Evolutionary conservation across 2,113 vertebrate genomes (phyloP).

Genomic region (Taxidea taxus): DNA sequence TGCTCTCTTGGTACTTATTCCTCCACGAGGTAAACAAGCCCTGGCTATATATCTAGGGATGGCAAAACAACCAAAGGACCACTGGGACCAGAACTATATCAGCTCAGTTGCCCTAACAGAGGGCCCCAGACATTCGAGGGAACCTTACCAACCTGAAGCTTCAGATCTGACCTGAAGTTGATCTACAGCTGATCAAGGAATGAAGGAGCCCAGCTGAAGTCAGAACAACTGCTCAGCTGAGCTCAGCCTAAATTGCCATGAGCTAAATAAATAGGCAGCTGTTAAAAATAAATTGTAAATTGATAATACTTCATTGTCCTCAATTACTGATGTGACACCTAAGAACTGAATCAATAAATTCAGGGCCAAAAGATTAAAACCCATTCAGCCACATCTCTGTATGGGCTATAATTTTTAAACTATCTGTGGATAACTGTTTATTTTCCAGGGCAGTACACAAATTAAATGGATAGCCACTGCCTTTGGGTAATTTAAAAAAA

Average conservation of each 20-base stretch:
- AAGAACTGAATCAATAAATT: not conserved
- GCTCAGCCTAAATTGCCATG: not conserved
- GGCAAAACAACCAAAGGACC: too few relatives aligned
- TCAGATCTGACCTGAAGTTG: not conserved
- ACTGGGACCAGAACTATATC: not conserved
- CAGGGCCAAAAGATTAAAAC: not conserved
- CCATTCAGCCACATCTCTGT: not conserved
- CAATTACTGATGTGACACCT: not conserved
- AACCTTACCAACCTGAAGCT: not conserved
- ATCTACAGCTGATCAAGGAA: not conserved
- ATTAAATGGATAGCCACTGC: not conserved
- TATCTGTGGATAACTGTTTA: not conserved
- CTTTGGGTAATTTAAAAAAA: not conserved
- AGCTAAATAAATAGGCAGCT: not conserved
- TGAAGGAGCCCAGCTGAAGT: not conserved
- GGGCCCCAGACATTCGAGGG: not conserved
- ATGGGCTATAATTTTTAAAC: not conserved
- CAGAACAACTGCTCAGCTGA: not conserved
- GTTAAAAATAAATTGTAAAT: not conserved
- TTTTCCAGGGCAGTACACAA: not conserved
- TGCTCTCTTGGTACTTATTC: not conserved
- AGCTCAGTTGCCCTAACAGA: not conserved
- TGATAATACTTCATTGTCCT: not conserved
- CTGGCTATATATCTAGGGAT: not conserved
- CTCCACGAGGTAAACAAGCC: not conserved